Evolutionary conservation across 2,888 invertebrate genomes (phyloP), one percentile per base, ranked within the genome.

Genomic region (Allophyes oxyacanthae): DNA sequence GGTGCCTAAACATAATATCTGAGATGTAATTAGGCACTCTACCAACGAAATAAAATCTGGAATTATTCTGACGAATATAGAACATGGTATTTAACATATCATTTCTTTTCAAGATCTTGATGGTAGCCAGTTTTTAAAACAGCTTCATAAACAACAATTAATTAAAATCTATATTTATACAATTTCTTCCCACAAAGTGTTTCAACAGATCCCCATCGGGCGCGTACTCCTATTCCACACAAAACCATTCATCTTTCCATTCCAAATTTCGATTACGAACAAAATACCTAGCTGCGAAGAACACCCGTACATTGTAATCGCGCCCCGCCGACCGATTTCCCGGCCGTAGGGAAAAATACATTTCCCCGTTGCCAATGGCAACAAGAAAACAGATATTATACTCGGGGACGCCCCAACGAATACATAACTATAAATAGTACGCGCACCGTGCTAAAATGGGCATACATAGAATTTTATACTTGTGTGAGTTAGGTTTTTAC

Each of bases 401-500:
- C 86, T 85, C 78, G 83, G 84, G 84, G 85, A 84, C 85, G 81
- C 83, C 83, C 59, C 45, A 45, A 77, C 66, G 57, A 66, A 65
- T 71, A 79, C 71, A 85, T 87, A 86, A 80, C 77, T 78, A 84
- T 75, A 61, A 69, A 46, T 58, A 59, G 58, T 55, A 40, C 30
- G 26, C 25, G 48, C 45, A 65, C 75, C 82, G 83, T 82, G 84
- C 83, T 84, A 85, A 88, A 88, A 86, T 86, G 81, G 82, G 83
- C 85, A 89, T 88, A 88, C 79, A 87, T 84, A 86, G 77, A 71
- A 64, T 77, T 79, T 77, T 82, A 82, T 85, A 83, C 84, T 84
- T 67, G 75, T 78, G 74, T 89, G 89, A 69, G 89, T 85, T 83
- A 87, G 88, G 87, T 90, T 89, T 91, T 91, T 84, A 94, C 93